These are phyloP conservation scores for Acrobeloides nanus DNA, from an alignment of 2,888 invertebrate genomes.

Conservation along the genomic window DNA sequence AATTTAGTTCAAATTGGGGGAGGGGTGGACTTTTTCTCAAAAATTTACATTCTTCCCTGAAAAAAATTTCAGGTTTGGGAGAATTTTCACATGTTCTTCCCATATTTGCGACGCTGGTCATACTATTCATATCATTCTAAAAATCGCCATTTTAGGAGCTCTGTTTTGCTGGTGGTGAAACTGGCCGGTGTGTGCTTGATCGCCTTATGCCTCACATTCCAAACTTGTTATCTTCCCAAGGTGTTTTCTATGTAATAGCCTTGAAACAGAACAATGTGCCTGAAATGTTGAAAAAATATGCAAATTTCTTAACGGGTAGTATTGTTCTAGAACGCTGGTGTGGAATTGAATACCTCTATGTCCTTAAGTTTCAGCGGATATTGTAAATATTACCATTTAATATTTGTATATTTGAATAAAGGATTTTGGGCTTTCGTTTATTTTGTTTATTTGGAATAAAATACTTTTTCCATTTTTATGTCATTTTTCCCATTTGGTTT, in stretches of 20 bases:
- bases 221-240: conserved; percentile 65
- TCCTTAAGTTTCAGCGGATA: conserved; percentile 64
- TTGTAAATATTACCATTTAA: no score
- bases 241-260: conserved; percentile 78
- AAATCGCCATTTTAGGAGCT: conserved; percentile 32
- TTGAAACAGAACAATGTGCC: conserved; percentile 78
- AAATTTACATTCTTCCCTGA: no score
- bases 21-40: no score
- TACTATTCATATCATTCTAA: not conserved
- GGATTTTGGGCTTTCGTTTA: no score
- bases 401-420: no score
- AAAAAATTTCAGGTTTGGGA: no score
- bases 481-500: no score
- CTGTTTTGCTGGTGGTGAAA: conserved; percentile 60
- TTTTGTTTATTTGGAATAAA: no score
- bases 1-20: not conserved
- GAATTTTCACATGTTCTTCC: no score
- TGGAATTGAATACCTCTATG: conserved; percentile 76
- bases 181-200: conserved; percentile 65
- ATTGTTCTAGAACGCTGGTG: conserved; percentile 69
- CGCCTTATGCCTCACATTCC: conserved; percentile 61
- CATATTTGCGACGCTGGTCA: no score
- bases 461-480: no score
- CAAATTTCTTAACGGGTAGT: conserved; percentile 54
- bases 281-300: conserved; percentile 19